Conservation (phyloP, 2,113 vertebrate species). For the Hassar affinis region DNA sequence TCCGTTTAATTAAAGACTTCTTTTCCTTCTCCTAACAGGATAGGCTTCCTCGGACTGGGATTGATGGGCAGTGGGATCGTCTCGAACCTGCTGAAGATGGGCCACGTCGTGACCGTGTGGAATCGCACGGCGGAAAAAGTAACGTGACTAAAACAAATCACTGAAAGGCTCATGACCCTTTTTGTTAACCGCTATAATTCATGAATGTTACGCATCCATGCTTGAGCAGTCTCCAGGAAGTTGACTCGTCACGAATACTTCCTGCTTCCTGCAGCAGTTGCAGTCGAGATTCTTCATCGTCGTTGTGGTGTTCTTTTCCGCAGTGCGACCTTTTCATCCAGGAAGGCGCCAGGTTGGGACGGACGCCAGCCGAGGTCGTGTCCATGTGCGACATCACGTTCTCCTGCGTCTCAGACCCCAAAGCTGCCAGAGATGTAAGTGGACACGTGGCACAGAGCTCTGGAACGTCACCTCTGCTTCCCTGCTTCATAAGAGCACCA, state of each 20-base stretch:
- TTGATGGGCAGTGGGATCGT: constrained; percentile 98
- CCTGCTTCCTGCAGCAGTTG: background rate
- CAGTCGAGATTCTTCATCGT: background rate
- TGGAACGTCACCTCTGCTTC: too few species aligned
- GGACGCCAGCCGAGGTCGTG: constrained; percentile 95
- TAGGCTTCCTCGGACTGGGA: constrained; percentile 96
- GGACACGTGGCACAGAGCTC: constrained; percentile 4
- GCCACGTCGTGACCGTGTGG: constrained; percentile 97
- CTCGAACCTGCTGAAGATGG: constrained; percentile 97
- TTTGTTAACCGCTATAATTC: too few species aligned
- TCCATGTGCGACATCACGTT: constrained; percentile 99
- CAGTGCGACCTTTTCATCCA: constrained; percentile 99
- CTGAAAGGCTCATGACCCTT: too few species aligned
- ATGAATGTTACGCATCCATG: too few species aligned
- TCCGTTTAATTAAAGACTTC: too few species aligned
- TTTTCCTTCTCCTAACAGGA: constrained; percentile 70
- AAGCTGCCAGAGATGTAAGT: constrained; percentile 97
- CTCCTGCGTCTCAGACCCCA: constrained; percentile 96
- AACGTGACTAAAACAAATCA: constrained; percentile 20
- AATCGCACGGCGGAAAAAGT: constrained; percentile 98
- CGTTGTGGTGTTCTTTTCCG: background rate
- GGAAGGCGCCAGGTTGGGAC: constrained; percentile 92
- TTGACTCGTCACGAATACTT: background rate
- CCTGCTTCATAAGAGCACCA: too few species aligned
- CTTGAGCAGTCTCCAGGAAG: too few species aligned